phyloP scores from a whole-genome alignment of 2,113 vertebrate species.

The Rhinichthys klamathensis region DNA sequence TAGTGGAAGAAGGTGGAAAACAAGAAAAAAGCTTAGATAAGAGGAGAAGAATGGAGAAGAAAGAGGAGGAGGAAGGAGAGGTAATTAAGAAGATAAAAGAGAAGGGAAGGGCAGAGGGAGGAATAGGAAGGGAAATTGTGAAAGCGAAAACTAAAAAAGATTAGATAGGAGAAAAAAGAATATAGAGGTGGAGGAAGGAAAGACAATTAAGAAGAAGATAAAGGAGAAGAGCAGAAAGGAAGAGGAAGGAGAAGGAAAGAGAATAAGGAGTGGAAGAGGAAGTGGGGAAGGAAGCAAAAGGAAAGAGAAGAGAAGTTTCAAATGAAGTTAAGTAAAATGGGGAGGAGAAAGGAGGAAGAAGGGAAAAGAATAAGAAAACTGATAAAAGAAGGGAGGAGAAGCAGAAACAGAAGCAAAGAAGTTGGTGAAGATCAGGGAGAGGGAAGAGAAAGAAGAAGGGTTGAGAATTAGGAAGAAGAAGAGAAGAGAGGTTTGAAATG shows the following conservation, averaged over 20 bases:
- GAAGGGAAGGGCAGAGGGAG: background rate
- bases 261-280: slow-evolving; percentile 53
- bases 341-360: no score
- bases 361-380: no score
- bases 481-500: slow-evolving; percentile 59
- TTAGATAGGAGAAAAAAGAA: background rate
- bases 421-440: background rate
- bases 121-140: background rate
- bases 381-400: no score
- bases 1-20: slow-evolving; percentile 55
- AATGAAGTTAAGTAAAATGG: background rate
- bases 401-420: no score
- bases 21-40: background rate
- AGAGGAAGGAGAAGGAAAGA: slow-evolving; percentile 6
- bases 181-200: background rate
- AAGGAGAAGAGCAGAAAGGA: background rate
- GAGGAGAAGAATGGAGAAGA: background rate
- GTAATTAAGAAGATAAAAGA: background rate
- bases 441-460: background rate
- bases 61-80: background rate
- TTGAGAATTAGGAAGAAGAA: slow-evolving; percentile 13
- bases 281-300: slow-evolving; percentile 49
- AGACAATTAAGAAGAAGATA: background rate
- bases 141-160: background rate
- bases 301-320: slow-evolving; percentile 53